Conservation (phyloP, 2,888 invertebrate genomes). For the Amphipyra berbera region DNA sequence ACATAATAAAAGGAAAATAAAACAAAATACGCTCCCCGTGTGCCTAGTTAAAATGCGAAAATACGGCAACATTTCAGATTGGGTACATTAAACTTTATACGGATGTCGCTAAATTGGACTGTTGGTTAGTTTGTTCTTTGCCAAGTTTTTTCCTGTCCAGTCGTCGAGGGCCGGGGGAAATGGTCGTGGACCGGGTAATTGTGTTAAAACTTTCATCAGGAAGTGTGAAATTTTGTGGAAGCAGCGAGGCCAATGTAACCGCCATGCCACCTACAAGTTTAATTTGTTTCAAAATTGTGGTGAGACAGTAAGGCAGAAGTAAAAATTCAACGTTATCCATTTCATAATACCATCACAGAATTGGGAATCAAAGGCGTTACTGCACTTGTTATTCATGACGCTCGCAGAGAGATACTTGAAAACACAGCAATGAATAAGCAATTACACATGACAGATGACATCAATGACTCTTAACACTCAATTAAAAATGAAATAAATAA, state of each 20-base stretch:
- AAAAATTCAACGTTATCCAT: slow-evolving; percentile 63
- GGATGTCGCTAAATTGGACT: slow-evolving; percentile 86
- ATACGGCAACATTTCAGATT: slow-evolving; percentile 83
- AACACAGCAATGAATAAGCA: slow-evolving; percentile 65
- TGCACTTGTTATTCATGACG: slow-evolving; percentile 54
- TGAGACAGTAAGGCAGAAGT: slow-evolving; percentile 52
- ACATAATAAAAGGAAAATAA: slow-evolving; percentile 39
- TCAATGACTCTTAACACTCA: slow-evolving; percentile 69
- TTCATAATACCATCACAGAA: slow-evolving; percentile 48
- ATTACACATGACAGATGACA: slow-evolving; percentile 64
- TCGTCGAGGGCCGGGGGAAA: slow-evolving; percentile 80
- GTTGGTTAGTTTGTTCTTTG: slow-evolving; percentile 88
- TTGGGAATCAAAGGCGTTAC: slow-evolving; percentile 19
- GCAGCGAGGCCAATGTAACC: slow-evolving; percentile 75
- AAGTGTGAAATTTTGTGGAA: slow-evolving; percentile 86
- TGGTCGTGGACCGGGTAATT: slow-evolving; percentile 86
- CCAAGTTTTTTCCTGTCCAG: slow-evolving; percentile 87
- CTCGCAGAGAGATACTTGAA: slow-evolving; percentile 58
- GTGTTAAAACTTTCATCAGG: slow-evolving; percentile 89
- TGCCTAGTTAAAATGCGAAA: slow-evolving; percentile 80
- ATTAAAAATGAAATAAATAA: slow-evolving; percentile 79
- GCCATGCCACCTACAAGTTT: slow-evolving; percentile 78
- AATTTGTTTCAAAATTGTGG: slow-evolving; percentile 81
- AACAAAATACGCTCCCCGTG: slow-evolving; percentile 57
- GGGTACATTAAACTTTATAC: slow-evolving; percentile 88